Evolutionary conservation across 2,113 vertebrate genomes (phyloP).

Genomic region (Manacus vitellinus): DNA sequence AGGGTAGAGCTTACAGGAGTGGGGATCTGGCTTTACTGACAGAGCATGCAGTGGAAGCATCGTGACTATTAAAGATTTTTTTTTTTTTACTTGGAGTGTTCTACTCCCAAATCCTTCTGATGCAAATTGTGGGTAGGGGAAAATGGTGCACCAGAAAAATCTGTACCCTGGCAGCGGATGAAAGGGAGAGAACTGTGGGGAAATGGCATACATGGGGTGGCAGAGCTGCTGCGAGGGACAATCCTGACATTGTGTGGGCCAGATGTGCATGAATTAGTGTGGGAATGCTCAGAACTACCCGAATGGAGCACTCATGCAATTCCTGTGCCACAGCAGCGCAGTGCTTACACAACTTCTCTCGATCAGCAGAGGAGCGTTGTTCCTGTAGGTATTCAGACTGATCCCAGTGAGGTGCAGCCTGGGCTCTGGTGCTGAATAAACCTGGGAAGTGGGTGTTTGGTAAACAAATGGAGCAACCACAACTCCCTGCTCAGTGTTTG

Average conservation of each 20-base stretch:
- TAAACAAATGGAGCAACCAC: accelerated
- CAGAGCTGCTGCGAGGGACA: neutral
- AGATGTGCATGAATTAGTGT: neutral
- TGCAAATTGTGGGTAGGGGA: accelerated
- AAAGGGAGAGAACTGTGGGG: neutral
- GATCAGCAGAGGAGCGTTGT: accelerated
- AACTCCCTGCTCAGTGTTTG: accelerated
- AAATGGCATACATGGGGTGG: neutral
- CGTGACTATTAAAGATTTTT: neutral
- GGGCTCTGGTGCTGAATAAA: accelerated
- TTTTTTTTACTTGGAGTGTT: neutral
- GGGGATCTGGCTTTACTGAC: accelerated
- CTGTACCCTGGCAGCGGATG: accelerated
- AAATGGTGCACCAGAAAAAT: accelerated
- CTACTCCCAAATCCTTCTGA: neutral
- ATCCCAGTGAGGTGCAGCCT: accelerated
- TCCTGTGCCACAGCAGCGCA: accelerated
- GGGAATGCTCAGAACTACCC: neutral
- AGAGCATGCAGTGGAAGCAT: accelerated
- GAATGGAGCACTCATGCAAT: accelerated
- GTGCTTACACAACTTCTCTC: neutral
- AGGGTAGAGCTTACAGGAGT: neutral
- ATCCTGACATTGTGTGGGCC: accelerated
- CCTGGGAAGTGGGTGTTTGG: neutral
- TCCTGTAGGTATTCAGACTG: neutral